A percentile compares a stretch with the other conserved stretches of the same genome.
phyloP scores from a whole-genome alignment of 2,797 vertebrate genomes.

The Bucorvus abyssinicus region DNA sequence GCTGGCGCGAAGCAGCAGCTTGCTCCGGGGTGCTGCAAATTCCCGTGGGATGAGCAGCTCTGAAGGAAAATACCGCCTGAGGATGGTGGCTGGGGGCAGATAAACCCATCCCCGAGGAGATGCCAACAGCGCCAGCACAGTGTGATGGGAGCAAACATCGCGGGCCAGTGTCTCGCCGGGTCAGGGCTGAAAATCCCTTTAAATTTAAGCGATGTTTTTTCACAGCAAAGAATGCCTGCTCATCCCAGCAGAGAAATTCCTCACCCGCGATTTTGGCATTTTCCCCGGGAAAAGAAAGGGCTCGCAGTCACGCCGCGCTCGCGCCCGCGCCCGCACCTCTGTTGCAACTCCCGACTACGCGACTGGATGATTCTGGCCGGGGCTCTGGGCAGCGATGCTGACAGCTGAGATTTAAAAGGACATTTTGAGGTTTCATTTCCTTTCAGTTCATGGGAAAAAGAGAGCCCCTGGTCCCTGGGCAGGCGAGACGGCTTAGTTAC shows the following conservation, averaged over 20 bases:
- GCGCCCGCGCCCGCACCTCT: not conserved
- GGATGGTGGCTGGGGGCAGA: not conserved
- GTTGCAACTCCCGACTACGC: not conserved
- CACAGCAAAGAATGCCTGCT: not conserved
- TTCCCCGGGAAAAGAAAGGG: not conserved
- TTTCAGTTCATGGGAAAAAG: slow-evolving; percentile 50
- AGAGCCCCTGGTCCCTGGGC: not conserved
- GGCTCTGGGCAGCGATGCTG: not conserved
- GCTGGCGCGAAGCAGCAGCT: not conserved
- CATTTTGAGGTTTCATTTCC: slow-evolving; percentile 47
- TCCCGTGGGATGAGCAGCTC: not conserved
- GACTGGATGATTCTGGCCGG: not conserved
- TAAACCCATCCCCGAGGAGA: not conserved
- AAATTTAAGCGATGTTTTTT: not conserved
- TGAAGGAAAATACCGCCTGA: not conserved
- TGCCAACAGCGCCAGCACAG: not conserved
- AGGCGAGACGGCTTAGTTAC: slow-evolving; percentile 21
- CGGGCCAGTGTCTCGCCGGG: rapidly evolving
- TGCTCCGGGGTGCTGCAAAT: not conserved
- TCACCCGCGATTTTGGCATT: not conserved
- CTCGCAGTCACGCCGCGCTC: not conserved
- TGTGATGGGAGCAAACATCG: rapidly evolving
- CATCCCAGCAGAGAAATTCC: not conserved
- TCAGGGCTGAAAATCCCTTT: not conserved
- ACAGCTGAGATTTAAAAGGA: slow-evolving; percentile 26